A percentile compares a stretch with the other conserved stretches of the same genome.
phyloP scores from a whole-genome alignment of 92 coral and sea anemone genomes.

The Palythoa caribaeorum region DNA sequence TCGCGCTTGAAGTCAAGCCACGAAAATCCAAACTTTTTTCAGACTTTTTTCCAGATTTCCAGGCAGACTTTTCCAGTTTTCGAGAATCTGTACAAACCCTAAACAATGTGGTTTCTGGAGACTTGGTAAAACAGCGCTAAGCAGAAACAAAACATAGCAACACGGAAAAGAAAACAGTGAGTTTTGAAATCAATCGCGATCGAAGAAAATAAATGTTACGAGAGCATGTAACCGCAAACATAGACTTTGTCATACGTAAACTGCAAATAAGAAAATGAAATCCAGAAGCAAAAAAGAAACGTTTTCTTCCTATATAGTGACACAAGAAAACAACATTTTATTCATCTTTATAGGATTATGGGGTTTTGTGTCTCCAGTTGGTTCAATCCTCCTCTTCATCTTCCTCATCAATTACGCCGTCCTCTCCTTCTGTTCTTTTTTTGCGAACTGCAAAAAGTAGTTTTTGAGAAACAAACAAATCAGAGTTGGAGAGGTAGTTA shows the following conservation, averaged over 20 bases:
- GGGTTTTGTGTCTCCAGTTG: neutral
- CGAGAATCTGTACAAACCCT: too few species aligned
- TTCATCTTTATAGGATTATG: neutral
- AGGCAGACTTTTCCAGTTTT: too few species aligned
- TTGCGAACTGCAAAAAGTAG: conserved; percentile 7
- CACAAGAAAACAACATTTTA: neutral
- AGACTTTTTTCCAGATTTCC: too few species aligned
- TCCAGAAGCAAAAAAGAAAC: neutral
- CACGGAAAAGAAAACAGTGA: neutral
- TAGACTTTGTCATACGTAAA: neutral
- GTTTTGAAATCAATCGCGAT: neutral
- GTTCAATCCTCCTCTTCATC: conserved; percentile 9
- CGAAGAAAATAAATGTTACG: too few species aligned
- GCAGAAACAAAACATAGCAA: neutral
- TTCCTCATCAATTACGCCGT: neutral
- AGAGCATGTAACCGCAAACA: neutral
- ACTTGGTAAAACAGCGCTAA: neutral
- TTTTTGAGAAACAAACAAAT: neutral
- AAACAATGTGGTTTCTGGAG: neutral
- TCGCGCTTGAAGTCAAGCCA: too few species aligned
- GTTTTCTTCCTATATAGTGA: too few species aligned
- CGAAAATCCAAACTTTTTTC: too few species aligned
- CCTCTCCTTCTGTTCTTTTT: conserved; percentile 21
- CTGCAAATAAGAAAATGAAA: neutral
- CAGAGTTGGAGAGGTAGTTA: neutral